Evolutionary conservation across 2,797 vertebrate genomes (phyloP), one percentile per base, ranked within the genome.

Genomic region (Chelmon rostratus): DNA sequence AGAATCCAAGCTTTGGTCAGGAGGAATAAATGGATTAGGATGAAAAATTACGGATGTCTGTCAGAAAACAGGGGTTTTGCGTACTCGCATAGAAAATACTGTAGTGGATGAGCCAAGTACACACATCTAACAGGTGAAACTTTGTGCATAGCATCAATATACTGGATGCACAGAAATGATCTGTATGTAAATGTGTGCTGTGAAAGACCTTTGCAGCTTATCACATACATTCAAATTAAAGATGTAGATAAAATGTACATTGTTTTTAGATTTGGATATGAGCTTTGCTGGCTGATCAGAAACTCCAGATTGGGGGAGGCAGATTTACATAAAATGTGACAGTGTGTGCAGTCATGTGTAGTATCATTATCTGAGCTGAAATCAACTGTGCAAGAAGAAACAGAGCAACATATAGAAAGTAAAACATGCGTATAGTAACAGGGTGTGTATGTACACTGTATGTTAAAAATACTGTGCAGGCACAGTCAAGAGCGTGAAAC

Each of bases 241-340:
- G 50, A 44, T 76, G 19, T n/a, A 68, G 47, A 77, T 72, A 46
- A 42, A 18, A 49, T 23, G 23, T 1, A 8, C 13, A 76, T 16
- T 12, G 1, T 25, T 62, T 63, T 40, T 9, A 40, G 44, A 33
- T 62, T 74, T 74, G 47, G 21, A 72, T 79, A 35, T 3, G 25
- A 65, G 37, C 1, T 19, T 47, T 18, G 11, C 52, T 63, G 25
- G 37, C 40, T 73, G 46, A 46, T 76, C 16, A 10, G 53, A 72
- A 46, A 6, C 49, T 57, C 50, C 56, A 68, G 78, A 72, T n/a
- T 57, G 68, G 64, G 67, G 33, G 28, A 64, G 61, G 61, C 53
- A 78, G 70, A 78, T 84, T 78, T 76, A 46, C 64, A 76, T 76
- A 69, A 65, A 79, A 54, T 50, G 73, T 54, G 52, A 63, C 42